A percentile compares a stretch with the other conserved stretches of the same genome.
Evolutionary conservation across 35 echinoderm and acorn worm genomes (phyloP).

Genomic region (Heliocidaris erythrogramma): DNA sequence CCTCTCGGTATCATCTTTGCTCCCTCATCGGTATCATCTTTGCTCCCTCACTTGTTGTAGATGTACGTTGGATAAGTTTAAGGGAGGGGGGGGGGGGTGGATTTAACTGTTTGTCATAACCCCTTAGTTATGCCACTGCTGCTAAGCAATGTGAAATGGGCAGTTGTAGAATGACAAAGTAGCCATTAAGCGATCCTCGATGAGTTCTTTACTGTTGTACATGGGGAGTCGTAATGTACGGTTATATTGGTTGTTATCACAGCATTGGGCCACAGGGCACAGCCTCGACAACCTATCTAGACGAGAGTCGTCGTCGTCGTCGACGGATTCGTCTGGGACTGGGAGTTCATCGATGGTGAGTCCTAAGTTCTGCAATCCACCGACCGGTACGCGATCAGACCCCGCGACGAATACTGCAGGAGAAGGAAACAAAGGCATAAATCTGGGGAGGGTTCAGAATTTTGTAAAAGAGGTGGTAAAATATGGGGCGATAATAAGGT

Average conservation of each 20-base stretch:
- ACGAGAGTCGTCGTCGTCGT: neutral
- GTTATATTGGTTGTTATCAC: neutral
- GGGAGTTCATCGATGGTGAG: neutral
- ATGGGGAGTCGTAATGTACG: neutral
- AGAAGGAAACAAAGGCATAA: neutral
- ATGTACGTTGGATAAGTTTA: no score
- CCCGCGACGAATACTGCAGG: neutral
- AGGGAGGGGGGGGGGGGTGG: no score
- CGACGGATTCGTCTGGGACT: neutral
- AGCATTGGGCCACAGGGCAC: neutral
- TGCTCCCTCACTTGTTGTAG: no score
- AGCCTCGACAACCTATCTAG: neutral
- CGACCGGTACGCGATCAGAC: neutral
- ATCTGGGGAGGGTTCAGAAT: no score
- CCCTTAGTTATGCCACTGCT: neutral
- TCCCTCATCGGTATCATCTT: no score
- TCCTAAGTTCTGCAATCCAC: neutral
- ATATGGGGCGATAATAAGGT: no score
- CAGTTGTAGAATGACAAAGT: neutral
- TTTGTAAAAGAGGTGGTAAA: no score
- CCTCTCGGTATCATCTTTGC: no score
- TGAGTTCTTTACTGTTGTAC: neutral
- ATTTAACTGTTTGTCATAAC: no score
- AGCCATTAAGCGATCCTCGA: neutral
- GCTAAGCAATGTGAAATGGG: neutral